Percentiles rank a stretch among this genome's conserved stretches.
Evolutionary conservation across 2,888 invertebrate genomes (phyloP).

Genomic region (Macrophya alboannulata): DNA sequence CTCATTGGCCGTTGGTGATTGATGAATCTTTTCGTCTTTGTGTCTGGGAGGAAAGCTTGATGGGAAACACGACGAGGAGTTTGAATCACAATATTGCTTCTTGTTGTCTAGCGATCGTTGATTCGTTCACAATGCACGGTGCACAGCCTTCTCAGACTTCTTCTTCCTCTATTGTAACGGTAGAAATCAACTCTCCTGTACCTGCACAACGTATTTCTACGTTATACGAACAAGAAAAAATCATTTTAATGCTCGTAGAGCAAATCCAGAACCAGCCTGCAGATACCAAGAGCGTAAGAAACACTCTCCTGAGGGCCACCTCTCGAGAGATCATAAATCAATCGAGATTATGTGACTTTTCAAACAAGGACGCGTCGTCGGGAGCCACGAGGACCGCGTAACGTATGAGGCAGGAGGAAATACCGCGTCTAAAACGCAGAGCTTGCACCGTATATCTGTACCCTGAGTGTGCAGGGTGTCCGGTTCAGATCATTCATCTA

Average conservation of each 20-base stretch:
- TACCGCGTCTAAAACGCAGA: conserved; percentile 12
- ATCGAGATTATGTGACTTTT: conserved; percentile 75
- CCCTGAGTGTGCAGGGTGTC: conserved; percentile 20
- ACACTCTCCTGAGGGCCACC: conserved; percentile 29
- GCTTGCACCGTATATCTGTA: background rate
- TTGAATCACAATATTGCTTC: conserved; percentile 54
- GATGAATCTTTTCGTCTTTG: conserved; percentile 69
- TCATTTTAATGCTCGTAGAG: background rate
- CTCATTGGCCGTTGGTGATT: conserved; percentile 75
- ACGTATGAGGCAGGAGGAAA: conserved; percentile 30
- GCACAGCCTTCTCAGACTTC: background rate
- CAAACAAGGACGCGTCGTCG: conserved; percentile 72
- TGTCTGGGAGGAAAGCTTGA: conserved; percentile 55
- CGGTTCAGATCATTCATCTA: conserved; percentile 32
- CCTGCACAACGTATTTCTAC: background rate
- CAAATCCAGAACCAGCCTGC: background rate
- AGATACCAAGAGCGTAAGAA: conserved; percentile 5
- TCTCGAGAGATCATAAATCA: conserved; percentile 69
- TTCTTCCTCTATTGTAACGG: background rate
- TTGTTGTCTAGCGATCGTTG: conserved; percentile 21
- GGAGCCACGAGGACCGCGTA: conserved; percentile 32
- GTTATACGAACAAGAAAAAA: background rate
- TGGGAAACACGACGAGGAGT: conserved; percentile 33
- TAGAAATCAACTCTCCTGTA: background rate
- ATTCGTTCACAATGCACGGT: conserved; percentile 23